Conservation (phyloP, 2,888 invertebrate species). For the Thereva nobilitata region DNA sequence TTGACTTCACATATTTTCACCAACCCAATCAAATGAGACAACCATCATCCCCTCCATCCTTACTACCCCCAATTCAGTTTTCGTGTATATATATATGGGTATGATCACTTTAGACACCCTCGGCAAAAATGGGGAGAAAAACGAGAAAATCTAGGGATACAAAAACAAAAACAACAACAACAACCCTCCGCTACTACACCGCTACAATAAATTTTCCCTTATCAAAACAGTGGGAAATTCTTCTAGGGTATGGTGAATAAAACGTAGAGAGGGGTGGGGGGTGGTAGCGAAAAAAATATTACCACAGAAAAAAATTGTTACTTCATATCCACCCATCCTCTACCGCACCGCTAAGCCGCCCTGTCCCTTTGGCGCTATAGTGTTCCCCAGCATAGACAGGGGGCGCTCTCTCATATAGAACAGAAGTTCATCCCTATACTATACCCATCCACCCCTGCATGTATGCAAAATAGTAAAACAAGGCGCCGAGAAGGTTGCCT, state of each 20-base stretch:
- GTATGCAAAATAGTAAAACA: constrained; percentile 23
- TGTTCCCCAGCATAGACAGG: background rate
- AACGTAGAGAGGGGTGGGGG: background rate
- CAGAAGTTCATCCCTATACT: constrained; percentile 27
- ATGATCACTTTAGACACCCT: too few relatives aligned
- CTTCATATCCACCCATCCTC: constrained; percentile 20
- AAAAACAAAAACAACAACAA: constrained; percentile 11
- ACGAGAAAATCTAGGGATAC: constrained; percentile 1
- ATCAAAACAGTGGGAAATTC: constrained; percentile 32
- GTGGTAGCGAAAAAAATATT: constrained; percentile 11
- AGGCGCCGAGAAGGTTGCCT: constrained; percentile 30
- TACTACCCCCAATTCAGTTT: too few relatives aligned
- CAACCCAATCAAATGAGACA: too few relatives aligned
- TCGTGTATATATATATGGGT: too few relatives aligned
- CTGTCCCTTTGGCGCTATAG: background rate
- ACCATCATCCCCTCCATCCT: too few relatives aligned
- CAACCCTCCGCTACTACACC: constrained; percentile 20
- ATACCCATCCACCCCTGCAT: background rate
- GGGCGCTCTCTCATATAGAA: constrained; percentile 1
- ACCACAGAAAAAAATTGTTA: constrained; percentile 24
- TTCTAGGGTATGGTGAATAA: constrained; percentile 16
- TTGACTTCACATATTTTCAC: too few relatives aligned
- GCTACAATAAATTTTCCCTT: constrained; percentile 27
- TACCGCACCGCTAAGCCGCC: background rate
- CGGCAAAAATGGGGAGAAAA: too few relatives aligned